Evolutionary conservation across 2,797 vertebrate species (phyloP), one percentile per base, ranked within the genome.

Genomic region (Mus spretus): DNA sequence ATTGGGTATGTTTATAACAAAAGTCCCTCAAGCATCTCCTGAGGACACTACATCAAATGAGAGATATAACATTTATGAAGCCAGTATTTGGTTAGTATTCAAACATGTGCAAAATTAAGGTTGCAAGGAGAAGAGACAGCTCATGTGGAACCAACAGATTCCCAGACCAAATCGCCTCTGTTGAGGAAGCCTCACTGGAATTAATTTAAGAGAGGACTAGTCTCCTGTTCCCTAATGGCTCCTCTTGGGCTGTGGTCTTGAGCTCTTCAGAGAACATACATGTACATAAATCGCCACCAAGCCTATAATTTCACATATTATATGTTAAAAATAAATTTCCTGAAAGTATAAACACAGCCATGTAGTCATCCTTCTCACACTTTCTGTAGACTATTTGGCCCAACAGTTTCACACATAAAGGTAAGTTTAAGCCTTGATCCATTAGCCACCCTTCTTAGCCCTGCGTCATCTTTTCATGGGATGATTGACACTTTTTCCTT

Each of bases 381-480:
- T 95, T 77, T 80, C 94, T 92, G 20, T 22, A 80, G 17, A 79
- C 47, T 55, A 70, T 72, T 93, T 89, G 74, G 59, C 37, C 57
- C 89, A 79, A 70, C 84, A 74, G 91, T 90, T 88, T 94, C 77
- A 89, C n/a, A 75, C 90, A 40, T 80, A 91, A 75, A 92, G 74
- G 80, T 82, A 96, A 31, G 40, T 87, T 95, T 95, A 89, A 80
- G 92, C 70, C 95, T 96, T 96, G 57, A 90, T 86, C 95, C 81
- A 80, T 90, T 72, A 94, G 90, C 90, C 17, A 82, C 24, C 37
- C 70, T 96, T 70, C 44, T 11, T n/a, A 95, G 67, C 5, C 40
- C 40, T 31, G 31, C 40, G 31, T 57, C 77, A 91, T 91, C 91
- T 95, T 57, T 77, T 72, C 78, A 90, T 83, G 90, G 77, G 78